phyloP scores from a whole-genome alignment of 2,797 vertebrate genomes.

The Pseudochirops corinnae region DNA sequence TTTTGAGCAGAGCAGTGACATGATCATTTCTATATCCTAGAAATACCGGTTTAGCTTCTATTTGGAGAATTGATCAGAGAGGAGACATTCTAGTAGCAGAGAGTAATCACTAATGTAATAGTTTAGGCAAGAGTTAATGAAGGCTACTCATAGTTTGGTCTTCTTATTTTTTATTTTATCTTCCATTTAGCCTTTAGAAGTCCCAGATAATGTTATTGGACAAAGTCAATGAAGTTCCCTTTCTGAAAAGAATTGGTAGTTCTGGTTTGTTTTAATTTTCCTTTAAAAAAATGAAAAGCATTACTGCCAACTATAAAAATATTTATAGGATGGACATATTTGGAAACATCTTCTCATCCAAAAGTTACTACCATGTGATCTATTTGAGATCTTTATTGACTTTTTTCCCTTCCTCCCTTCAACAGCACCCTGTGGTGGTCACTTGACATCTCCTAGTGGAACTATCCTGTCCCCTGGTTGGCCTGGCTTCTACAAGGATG shows the following conservation, averaged over 20 bases:
- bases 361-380: not conserved
- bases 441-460: slow-evolving; percentile 95
- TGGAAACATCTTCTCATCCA: not conserved
- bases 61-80: not conserved
- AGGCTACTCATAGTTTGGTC: not conserved
- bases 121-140: not conserved
- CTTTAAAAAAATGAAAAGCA: slow-evolving; percentile 37
- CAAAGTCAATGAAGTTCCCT: slow-evolving; percentile 33
- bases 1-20: not conserved
- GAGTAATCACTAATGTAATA: not conserved
- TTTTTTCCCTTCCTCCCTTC: slow-evolving; percentile 33
- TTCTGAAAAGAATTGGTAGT: slow-evolving; percentile 44
- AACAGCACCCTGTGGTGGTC: slow-evolving; percentile 96
- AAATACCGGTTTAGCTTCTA: not conserved
- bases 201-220: slow-evolving; percentile 24
- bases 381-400: not conserved
- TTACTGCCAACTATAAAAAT: slow-evolving; percentile 48
- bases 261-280: slow-evolving; percentile 56
- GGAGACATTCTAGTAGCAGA: not conserved
- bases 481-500: slow-evolving; percentile 99
- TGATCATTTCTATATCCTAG: not conserved
- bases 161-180: slow-evolving; percentile 53
- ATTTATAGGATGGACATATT: slow-evolving; percentile 26
- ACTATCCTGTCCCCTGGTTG: slow-evolving; percentile 99
- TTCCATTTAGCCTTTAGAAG: slow-evolving; percentile 57